Base-by-base conservation (phyloP, 2,888 invertebrate species). In the Tetragonula carbonaria region DNA sequence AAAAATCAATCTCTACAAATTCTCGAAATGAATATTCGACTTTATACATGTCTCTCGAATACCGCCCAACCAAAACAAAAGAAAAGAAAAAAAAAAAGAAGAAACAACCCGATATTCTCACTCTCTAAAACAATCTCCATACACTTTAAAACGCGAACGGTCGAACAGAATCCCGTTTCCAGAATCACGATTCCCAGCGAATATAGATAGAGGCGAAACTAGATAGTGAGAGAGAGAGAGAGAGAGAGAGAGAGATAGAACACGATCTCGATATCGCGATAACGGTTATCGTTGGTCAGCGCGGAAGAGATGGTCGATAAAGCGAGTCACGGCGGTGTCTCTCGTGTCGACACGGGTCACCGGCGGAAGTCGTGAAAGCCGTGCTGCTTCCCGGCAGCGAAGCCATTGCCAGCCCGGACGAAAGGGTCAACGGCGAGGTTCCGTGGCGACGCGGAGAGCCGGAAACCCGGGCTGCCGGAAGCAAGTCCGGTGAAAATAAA, bases 281-380 rank as follows among this genome's bases (percentile, higher is more conserved):
- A 63, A 74, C 28, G 28, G 50, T 33, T 51, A 74, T 74, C 51
- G 62, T 2, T 21, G 73, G 11, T 50, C 45, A 73, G 18, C 63
- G 62, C 33, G 73, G 73, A 74, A 65, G 53, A 65, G 74, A 74
- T 53, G 65, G 74, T 65, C 74, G 74, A 74, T 74, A 65, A 65
- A 65, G 63, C 73, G 73, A 28, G 73, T 51, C 28, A 63, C 51
- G 28, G 62, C 13, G 74, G 50, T 59, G 68, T 59, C 68, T 59
- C 68, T 59, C 68, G 75, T 68, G 68, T 68, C 75, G 75, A 68
- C 75, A 53, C 75, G 33, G 75, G 75, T 76, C 75, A 59, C 28
- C 50, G 53, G 18, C 77, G 77, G 77, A 77, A 77, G 77, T 77
- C 77, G 77, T 77, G 71, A 74, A 67, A 79, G 62, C 67, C 74